Evolutionary conservation across 1,140 invertebrate genomes (phyloP).

Genomic region (Musca domestica): DNA sequence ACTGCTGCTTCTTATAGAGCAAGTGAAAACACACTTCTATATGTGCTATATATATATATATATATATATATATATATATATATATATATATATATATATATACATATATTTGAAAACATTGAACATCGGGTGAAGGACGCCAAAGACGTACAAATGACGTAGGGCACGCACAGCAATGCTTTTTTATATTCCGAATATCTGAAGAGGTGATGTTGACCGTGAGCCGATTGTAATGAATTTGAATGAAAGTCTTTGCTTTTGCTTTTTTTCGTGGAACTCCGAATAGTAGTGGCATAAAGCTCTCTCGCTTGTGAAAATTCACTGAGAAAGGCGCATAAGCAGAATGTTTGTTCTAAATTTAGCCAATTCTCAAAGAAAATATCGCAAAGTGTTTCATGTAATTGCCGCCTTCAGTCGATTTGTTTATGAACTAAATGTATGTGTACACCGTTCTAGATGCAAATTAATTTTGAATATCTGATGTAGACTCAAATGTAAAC

Average conservation of each 20-base stretch:
- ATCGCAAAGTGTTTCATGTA: neutral
- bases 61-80: neutral
- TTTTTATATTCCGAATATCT: conserved; percentile 1
- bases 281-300: too few species aligned
- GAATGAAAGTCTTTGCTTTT: conserved; percentile 29
- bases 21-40: too few species aligned
- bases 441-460: too few species aligned
- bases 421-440: too few species aligned
- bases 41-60: neutral
- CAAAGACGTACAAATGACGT: neutral
- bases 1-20: too few species aligned
- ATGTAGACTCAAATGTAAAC: too few species aligned
- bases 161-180: neutral
- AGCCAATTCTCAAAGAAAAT: neutral
- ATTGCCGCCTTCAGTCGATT: too few species aligned
- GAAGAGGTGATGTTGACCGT: conserved; percentile 43
- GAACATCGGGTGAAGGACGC: conserved; percentile 12
- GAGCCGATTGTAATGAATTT: conserved; percentile 41
- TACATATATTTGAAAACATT: neutral
- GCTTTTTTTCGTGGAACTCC: neutral
- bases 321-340: neutral
- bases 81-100: neutral
- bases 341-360: neutral
- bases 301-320: neutral
- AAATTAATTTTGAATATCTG: too few species aligned